A percentile compares a stretch with the other conserved stretches of the same genome.
phyloP scores from a whole-genome alignment of 2,113 vertebrate species.

The Dasypus novemcinctus region DNA sequence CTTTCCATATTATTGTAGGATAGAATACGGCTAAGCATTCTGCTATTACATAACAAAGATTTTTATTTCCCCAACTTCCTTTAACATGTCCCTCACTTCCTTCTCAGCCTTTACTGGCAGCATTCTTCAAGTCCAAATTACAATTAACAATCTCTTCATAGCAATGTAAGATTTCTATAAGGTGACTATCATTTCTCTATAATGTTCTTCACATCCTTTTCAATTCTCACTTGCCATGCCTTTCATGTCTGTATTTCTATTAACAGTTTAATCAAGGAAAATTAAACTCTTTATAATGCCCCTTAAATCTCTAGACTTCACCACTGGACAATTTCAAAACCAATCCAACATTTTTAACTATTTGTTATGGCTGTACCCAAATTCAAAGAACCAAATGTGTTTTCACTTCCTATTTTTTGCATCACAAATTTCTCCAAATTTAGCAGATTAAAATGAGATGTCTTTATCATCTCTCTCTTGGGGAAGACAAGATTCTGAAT shows the following conservation, averaged over 20 bases:
- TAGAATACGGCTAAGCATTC: background rate
- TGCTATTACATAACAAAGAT: background rate
- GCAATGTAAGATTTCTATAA: background rate
- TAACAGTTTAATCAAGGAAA: background rate
- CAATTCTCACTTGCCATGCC: background rate
- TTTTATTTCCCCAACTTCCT: background rate
- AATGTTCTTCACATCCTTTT: background rate
- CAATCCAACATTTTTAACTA: background rate
- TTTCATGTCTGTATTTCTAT: background rate
- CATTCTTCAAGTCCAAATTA: background rate
- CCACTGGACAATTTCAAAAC: background rate
- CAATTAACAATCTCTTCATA: background rate
- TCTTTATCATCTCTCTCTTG: background rate
- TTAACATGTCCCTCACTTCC: background rate
- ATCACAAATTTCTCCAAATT: background rate
- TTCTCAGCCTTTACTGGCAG: background rate
- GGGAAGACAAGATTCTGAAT: too few species aligned
- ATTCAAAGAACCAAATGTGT: background rate
- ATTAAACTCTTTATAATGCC: background rate
- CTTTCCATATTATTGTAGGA: background rate
- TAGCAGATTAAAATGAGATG: background rate
- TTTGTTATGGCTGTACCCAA: background rate
- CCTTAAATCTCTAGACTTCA: background rate
- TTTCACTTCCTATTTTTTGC: background rate
- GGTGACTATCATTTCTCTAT: background rate